Evolutionary conservation across 2,113 vertebrate species (phyloP), one percentile per base, ranked within the genome.

Genomic region (Aldabrachelys gigantea): DNA sequence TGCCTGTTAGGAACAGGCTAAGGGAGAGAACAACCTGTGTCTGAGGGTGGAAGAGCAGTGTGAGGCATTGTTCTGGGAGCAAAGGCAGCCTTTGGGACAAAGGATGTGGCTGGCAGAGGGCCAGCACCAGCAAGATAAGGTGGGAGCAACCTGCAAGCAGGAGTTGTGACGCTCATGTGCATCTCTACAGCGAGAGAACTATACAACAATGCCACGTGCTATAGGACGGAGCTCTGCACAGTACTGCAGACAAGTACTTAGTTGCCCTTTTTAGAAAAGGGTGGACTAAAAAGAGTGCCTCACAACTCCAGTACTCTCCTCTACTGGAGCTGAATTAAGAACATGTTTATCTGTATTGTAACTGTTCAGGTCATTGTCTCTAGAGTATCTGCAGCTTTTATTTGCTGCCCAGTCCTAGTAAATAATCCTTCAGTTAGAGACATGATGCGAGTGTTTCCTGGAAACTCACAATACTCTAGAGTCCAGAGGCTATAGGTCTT

Each of bases 181-280:
- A 2, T 59, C 54, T 27, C 21, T 65, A 52, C 8, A 59, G 56
- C 75, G 22, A 22, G 10, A 50, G 0, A 0, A 22, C 24, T 22
- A 5, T 56, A 17, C 11, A 52, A 24, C 29, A 4, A 5, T 41
- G 3, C 59, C 25, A 47, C 4, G 1, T 38, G 19, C 50, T 84
- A 92, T 86, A 89, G 49, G 24, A 22, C 1, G 7, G 59, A 65
- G 29, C 6, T 65, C 13, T 35, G 5, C 59, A 31, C 27, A 31
- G 11, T 62, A 35, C 3, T n/a, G 3, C 31, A 80, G 76, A 35
- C 10, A 31, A 16, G 27, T 62, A 62, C 3, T 65, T 78, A 29
- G 80, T 80, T 92, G 11, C 6, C 9, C 1, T 62, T 89, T 90
- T 17, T 29, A 0, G 49, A 8, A 49, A 29, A 88, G 83, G 5